These are phyloP conservation scores for Sorex maritimensis DNA, from an alignment of 2,797 vertebrate genomes.

Conservation along the genomic window DNA sequence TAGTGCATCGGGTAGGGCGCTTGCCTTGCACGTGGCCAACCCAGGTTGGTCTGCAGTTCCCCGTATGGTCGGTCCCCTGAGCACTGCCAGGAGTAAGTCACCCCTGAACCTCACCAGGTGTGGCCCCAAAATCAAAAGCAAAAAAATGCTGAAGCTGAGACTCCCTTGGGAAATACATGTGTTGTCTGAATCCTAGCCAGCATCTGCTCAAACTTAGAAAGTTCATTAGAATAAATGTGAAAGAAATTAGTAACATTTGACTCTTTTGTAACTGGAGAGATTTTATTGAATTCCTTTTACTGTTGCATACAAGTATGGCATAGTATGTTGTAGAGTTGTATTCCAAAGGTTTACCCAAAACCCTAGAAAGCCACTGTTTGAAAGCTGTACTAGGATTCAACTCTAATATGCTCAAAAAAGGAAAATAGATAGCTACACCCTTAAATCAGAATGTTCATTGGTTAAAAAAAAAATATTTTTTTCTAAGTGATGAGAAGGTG, in stretches of 20 bases:
- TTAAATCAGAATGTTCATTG: slow-evolving; percentile 41
- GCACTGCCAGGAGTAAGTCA: too few relatives aligned
- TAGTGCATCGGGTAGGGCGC: too few relatives aligned
- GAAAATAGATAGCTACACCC: neutral
- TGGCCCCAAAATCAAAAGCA: too few relatives aligned
- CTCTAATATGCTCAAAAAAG: slow-evolving; percentile 7
- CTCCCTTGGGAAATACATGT: neutral
- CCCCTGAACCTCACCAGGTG: too few relatives aligned
- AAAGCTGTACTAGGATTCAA: slow-evolving; percentile 34
- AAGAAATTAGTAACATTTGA: slow-evolving; percentile 24
- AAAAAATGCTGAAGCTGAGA: too few relatives aligned
- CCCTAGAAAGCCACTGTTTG: slow-evolving; percentile 9
- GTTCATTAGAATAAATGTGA: slow-evolving; percentile 6
- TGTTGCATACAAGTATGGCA: neutral
- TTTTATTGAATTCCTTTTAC: slow-evolving; percentile 45
- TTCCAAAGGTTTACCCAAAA: neutral
- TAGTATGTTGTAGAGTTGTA: neutral
- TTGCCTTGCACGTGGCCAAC: too few relatives aligned
- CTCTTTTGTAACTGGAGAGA: neutral
- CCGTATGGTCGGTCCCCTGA: too few relatives aligned
- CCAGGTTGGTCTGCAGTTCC: too few relatives aligned
- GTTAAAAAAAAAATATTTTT: neutral
- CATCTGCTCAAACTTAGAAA: slow-evolving; percentile 32
- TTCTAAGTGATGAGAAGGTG: neutral
- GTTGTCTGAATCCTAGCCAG: neutral